These are phyloP conservation scores for Dynastes maya DNA, from an alignment of 2,888 invertebrate genomes.

Conservation along the genomic window DNA sequence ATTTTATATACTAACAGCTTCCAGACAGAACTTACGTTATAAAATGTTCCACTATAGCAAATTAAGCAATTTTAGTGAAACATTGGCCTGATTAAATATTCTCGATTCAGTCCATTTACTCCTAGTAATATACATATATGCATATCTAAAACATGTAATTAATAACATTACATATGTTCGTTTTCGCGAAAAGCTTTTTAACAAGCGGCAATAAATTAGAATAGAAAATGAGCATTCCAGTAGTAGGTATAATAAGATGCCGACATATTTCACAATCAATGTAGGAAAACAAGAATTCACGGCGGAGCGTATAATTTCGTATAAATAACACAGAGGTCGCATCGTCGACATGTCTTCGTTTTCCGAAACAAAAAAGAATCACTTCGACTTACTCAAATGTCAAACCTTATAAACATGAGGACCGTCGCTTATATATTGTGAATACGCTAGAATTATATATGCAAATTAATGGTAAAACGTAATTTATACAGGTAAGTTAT, in stretches of 20 bases:
- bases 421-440: not conserved
- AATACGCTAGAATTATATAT: slow-evolving; percentile 46
- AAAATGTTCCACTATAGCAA: too few species aligned
- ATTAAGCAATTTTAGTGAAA: too few species aligned
- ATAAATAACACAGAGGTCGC: slow-evolving; percentile 37
- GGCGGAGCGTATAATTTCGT: slow-evolving; percentile 22
- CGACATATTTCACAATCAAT: slow-evolving; percentile 15
- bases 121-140: not conserved
- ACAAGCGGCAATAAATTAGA: not conserved
- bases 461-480: slow-evolving; percentile 47
- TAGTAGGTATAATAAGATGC: not conserved
- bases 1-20: too few species aligned
- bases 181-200: not conserved
- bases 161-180: not conserved
- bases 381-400: slow-evolving; percentile 6
- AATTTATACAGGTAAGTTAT: slow-evolving; percentile 51
- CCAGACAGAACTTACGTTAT: too few species aligned
- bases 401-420: not conserved
- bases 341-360: slow-evolving; percentile 15
- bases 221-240: not conserved
- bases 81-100: too few species aligned
- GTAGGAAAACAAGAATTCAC: slow-evolving; percentile 7
- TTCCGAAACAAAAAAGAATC: slow-evolving; percentile 16
- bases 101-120: too few species aligned
- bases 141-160: not conserved